Evolutionary conservation across 2,888 invertebrate genomes (phyloP).

Genomic region (Diachrysia chrysitis): DNA sequence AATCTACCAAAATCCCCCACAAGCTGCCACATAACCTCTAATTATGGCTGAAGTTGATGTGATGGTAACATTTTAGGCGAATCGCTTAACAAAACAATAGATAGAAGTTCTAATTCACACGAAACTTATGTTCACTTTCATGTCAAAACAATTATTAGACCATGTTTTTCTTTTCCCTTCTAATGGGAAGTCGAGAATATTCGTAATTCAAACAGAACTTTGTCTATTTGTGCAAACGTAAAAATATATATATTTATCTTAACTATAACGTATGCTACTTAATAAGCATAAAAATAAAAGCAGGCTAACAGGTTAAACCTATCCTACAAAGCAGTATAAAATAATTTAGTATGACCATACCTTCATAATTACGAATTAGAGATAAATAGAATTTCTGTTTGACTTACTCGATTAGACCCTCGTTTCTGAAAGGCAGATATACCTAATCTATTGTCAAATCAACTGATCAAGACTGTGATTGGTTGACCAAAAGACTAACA

Average conservation of each 20-base stretch:
- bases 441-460: too few relatives aligned
- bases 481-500: too few relatives aligned
- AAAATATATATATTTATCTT: too few relatives aligned
- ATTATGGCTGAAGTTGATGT: not conserved
- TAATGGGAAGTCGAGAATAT: not conserved
- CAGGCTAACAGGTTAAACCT: not conserved
- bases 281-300: too few relatives aligned
- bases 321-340: not conserved
- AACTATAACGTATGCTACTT: not conserved
- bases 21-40: not conserved
- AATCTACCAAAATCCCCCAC: not conserved
- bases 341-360: not conserved
- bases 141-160: conserved; percentile 5
- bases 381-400: too few relatives aligned
- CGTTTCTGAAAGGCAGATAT: too few relatives aligned
- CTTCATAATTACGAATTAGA: not conserved
- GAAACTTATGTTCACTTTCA: not conserved
- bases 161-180: not conserved
- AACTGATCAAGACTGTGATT: too few relatives aligned
- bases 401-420: too few relatives aligned
- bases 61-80: not conserved
- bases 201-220: too few relatives aligned
- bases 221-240: too few relatives aligned
- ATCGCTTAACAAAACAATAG: not conserved
- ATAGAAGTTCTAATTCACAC: not conserved